Percentiles rank a stretch among this genome's conserved stretches.
Conservation (phyloP, 2,797 vertebrate species). For the Chaenodraco wilsoni region DNA sequence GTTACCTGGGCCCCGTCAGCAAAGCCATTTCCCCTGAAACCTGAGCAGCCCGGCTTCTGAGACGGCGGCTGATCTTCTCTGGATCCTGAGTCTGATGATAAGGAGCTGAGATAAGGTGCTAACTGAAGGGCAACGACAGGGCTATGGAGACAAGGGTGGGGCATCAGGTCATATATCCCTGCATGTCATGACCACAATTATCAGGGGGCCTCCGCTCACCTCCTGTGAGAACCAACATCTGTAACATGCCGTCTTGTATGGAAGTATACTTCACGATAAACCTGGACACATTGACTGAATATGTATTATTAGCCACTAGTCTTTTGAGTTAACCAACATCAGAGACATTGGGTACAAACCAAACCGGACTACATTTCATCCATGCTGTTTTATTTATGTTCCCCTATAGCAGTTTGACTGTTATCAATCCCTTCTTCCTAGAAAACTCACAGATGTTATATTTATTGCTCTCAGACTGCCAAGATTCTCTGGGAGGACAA, state of each 20-base stretch:
- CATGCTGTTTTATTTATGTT: slow-evolving; percentile 39
- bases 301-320: slow-evolving; percentile 57
- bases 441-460: slow-evolving; percentile 78
- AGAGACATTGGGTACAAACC: slow-evolving; percentile 59
- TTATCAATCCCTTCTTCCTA: slow-evolving; percentile 64
- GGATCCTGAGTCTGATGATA: slow-evolving; percentile 68
- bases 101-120: slow-evolving; percentile 68
- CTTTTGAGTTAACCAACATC: slow-evolving; percentile 49
- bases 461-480: slow-evolving; percentile 70
- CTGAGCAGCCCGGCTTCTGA: slow-evolving; percentile 56
- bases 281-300: slow-evolving; percentile 46
- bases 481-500: slow-evolving; percentile 75
- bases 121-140: slow-evolving; percentile 71
- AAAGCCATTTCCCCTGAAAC: slow-evolving; percentile 65
- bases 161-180: slow-evolving; percentile 54
- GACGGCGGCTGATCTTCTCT: slow-evolving; percentile 55
- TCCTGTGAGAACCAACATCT: slow-evolving; percentile 59
- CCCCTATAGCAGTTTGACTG: slow-evolving; percentile 51
- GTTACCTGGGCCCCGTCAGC: slow-evolving; percentile 46
- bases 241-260: slow-evolving; percentile 30
- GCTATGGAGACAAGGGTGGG: slow-evolving; percentile 56
- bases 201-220: slow-evolving; percentile 45
- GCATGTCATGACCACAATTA: slow-evolving; percentile 48
- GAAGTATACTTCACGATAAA: slow-evolving; percentile 34
- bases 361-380: slow-evolving; percentile 53